These are phyloP conservation scores for Papilio machaon DNA, from an alignment of 1,140 invertebrate genomes.

Conservation along the genomic window DNA sequence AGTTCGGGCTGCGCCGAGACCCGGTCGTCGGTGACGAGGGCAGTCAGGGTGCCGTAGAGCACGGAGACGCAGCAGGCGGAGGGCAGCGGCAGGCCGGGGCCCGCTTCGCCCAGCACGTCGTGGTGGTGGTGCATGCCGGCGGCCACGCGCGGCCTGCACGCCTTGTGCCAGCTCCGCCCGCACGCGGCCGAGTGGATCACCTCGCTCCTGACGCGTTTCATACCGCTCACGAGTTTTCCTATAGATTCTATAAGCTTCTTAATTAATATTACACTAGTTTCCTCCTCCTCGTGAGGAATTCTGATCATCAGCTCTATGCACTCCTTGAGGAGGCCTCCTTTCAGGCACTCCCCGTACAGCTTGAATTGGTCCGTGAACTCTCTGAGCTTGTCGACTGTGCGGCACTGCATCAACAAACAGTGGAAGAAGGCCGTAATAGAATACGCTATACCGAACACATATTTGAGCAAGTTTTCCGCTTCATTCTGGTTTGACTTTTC, in stretches of 20 bases:
- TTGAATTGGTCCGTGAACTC: conserved; percentile 85
- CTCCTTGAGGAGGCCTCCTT: conserved; percentile 83
- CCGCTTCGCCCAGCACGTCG: conserved; percentile 81
- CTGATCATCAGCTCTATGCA: conserved; percentile 83
- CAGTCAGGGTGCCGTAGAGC: conserved; percentile 82
- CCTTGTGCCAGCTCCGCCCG: conserved; percentile 79
- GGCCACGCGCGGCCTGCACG: conserved; percentile 71
- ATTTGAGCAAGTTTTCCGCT: conserved; percentile 82
- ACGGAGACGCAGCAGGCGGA: conserved; percentile 83
- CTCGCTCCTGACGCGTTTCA: conserved; percentile 83
- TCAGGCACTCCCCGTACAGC: conserved; percentile 83
- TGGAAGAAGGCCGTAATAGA: conserved; percentile 84
- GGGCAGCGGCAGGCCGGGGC: conserved; percentile 53
- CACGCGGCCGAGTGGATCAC: conserved; percentile 82
- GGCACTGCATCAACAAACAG: conserved; percentile 83
- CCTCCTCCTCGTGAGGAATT: conserved; percentile 74
- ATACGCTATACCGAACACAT: conserved; percentile 84
- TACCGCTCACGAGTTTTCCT: conserved; percentile 81
- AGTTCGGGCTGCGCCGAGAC: conserved; percentile 74
- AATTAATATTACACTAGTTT: conserved; percentile 73
- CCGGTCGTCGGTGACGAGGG: conserved; percentile 80
- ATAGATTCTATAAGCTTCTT: conserved; percentile 84
- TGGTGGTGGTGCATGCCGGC: conserved; percentile 83
- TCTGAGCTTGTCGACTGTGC: conserved; percentile 81
- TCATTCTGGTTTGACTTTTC: conserved; percentile 56